These are phyloP conservation scores for Idaea dimidiata DNA, from an alignment of 2,888 invertebrate genomes.

Conservation along the genomic window DNA sequence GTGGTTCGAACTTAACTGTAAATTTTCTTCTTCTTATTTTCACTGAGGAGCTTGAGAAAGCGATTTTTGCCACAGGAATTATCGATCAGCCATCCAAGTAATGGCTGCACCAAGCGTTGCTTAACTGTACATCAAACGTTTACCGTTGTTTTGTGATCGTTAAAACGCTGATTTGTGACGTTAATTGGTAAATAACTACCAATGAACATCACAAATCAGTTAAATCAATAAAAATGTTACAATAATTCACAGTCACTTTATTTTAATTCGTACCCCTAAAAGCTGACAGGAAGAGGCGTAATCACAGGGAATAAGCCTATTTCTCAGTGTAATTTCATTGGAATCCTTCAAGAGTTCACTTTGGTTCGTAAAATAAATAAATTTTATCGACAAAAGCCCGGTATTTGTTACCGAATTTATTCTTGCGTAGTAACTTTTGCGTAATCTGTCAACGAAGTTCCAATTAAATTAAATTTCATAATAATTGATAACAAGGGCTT, in stretches of 20 bases:
- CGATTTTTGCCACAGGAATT: no score
- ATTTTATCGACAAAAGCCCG: neutral
- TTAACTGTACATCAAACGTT: no score
- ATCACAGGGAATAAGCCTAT: conserved; percentile 48
- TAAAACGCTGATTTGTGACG: no score
- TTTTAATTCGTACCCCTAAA: conserved; percentile 42
- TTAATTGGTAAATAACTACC: neutral
- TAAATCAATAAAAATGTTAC: conserved; percentile 42
- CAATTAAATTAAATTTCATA: neutral
- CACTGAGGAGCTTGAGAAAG: no score
- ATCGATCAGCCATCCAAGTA: no score
- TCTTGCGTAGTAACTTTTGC: neutral
- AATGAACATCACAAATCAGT: conserved; percentile 18
- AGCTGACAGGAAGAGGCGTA: conserved; percentile 37
- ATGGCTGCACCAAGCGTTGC: no score
- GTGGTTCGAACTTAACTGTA: no score
- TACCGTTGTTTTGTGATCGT: no score
- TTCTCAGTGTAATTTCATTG: conserved; percentile 49
- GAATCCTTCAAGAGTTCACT: conserved; percentile 30
- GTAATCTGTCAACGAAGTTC: neutral
- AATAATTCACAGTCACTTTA: conserved; percentile 40
- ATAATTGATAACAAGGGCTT: neutral
- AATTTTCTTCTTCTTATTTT: no score
- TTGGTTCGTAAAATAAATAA: conserved; percentile 6
- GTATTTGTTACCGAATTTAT: neutral